Base-by-base conservation (phyloP, 2,888 invertebrate species). In the Theretra japonica region DNA sequence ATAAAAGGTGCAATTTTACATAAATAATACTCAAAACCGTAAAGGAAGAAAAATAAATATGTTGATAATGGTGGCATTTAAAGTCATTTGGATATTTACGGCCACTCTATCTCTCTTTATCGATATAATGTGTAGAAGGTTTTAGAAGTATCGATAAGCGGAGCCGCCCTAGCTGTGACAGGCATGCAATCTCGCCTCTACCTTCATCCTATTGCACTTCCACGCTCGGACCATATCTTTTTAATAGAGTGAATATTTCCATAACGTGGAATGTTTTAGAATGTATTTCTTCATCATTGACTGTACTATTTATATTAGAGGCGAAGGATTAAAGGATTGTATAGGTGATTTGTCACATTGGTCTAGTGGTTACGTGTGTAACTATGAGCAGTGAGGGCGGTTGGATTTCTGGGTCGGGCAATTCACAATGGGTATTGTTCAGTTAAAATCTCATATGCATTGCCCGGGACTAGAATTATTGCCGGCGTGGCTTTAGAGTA, bases 151-250 rank as follows among this genome's bases (percentile, higher is more conserved):
- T 90, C 90, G 90, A 90, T 83, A 87, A 25, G 71, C 41, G 50
- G 21, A 11, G 56, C 91, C 88, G 74, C 91, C 85, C 92, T 91
- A 82, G 73, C 72, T 80, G 82, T 83, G 85, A 84, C 92, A 93
- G 91, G 91, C 90, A 92, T 89, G 90, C 87, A 90, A 90, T 90
- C 90, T 88, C 85, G 86, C 84, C 84, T 86, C 87, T 90, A 83
- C 87, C 85, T 88, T 87, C 86, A 86, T 85, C 87, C 88, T 87
- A 88, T 88, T 89, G 87, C 87, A 88, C 86, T 86, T 85, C 82
- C 82, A 86, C 84, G 83, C 85, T 83, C 81, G 77, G 80, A 81
- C 83, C 81, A 75, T 85, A 88, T 86, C 83, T 84, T 85, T 84
- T 82, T 83, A 86, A 82, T 80, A 78, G 81, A 86, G 80, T 82